Evolutionary conservation across 2,113 vertebrate genomes (phyloP), one percentile per base, ranked within the genome.

Genomic region (Hiodon tergisus): DNA sequence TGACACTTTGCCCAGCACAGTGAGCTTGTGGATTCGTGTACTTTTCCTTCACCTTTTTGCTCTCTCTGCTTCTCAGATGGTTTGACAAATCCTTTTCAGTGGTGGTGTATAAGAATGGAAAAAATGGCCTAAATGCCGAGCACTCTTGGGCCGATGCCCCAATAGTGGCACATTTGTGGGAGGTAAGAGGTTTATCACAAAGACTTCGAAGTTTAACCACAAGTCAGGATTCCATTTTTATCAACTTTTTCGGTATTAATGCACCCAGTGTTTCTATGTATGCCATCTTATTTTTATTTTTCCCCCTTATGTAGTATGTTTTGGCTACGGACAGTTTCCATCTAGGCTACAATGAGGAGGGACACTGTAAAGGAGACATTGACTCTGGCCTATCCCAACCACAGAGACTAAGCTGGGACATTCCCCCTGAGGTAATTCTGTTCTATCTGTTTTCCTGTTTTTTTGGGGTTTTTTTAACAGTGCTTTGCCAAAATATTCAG

Each of bases 61-160:
- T 47, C 70, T n/a, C 5, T 31, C 31, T 31, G 31, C 31, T 31
- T 31, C 1, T 0, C 84, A 96, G 95, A 80, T 96, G 95, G 95
- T 94, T 94, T 78, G 95, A 96, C 81, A 96, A 96, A 76, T 96
- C 95, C 16, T 94, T 96, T 81, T 89, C 90, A 0, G 85, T 95
- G 2, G 86, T 95, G 61, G 79, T 91, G 76, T 96, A 91, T 85
- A 93, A 91, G 84, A 94, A 95, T 0, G 95, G 94, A 48, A 96
- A 95, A 83, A 86, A 87, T 5, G 95, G 95, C 0, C 78, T 96
- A 67, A 95, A 94, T 1, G 92, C 91, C 11, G 95, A 96, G 61
- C 94, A 96, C 83, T 92, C 95, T 0, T 96, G 93, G 94, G 95
- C 92, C 0, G 95, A 96, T 69, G 94, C 91, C 3, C 94, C 95